These are phyloP conservation scores for Cryptoleucopteryx plumbea DNA, from an alignment of 2,113 vertebrate genomes.

Conservation along the genomic window DNA sequence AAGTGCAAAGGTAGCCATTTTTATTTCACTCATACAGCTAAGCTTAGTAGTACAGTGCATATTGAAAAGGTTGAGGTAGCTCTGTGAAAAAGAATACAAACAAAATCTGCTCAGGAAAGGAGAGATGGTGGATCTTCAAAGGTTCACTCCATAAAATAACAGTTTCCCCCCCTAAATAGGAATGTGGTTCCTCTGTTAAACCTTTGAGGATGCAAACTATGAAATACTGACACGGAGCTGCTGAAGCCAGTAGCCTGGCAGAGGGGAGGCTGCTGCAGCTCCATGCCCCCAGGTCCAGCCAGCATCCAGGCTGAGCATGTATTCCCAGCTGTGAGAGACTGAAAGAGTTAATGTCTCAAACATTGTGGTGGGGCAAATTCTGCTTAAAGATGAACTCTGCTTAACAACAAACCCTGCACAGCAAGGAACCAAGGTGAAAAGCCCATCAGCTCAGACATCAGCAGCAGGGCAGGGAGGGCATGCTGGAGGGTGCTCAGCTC, in stretches of 20 bases:
- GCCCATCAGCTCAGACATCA: no score
- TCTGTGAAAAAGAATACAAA: not conserved
- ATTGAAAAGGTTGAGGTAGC: not conserved
- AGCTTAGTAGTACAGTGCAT: not conserved
- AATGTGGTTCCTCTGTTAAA: not conserved
- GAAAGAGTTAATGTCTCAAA: no score
- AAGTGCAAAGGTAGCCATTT: not conserved
- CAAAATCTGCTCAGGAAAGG: not conserved
- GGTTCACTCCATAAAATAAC: not conserved
- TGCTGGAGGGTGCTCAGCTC: no score
- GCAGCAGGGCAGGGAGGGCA: no score
- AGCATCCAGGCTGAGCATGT: not conserved
- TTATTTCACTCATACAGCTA: not conserved
- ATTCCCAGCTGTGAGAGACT: not conserved
- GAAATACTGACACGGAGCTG: fast-evolving
- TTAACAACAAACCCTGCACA: no score
- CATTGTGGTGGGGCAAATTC: no score
- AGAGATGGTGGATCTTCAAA: not conserved
- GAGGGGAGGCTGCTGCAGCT: not conserved
- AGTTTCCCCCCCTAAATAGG: fast-evolving
- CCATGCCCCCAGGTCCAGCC: not conserved
- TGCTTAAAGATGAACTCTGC: no score
- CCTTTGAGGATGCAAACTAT: not conserved
- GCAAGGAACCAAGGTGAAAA: no score
- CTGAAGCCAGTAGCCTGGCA: not conserved